These are phyloP conservation scores for Thinocorus orbignyianus DNA, from an alignment of 2,113 vertebrate genomes.

Conservation along the genomic window DNA sequence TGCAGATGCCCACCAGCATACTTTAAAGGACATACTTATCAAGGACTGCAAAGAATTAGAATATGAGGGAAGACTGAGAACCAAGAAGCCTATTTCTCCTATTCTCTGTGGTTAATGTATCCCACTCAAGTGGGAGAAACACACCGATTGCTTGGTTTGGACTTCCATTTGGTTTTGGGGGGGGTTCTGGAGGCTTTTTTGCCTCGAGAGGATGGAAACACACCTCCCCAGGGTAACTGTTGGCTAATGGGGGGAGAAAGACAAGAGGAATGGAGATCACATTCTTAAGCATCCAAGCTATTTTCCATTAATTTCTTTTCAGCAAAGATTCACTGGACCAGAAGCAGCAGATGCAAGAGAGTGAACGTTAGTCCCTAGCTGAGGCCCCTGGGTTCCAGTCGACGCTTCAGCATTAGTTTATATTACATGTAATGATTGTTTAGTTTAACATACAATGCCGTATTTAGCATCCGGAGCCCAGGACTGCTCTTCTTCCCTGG, in stretches of 20 bases:
- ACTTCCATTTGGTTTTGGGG: background rate
- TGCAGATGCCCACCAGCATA: background rate
- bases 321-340: background rate
- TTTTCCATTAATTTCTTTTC: background rate
- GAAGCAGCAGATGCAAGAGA: background rate
- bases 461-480: background rate
- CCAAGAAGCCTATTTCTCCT: background rate
- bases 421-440: background rate
- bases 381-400: slow-evolving; percentile 9
- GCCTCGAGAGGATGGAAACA: background rate
- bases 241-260: background rate
- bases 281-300: background rate
- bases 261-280: background rate
- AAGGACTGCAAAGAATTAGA: background rate
- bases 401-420: slow-evolving; percentile 32
- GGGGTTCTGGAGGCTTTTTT: background rate
- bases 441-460: background rate
- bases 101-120: background rate
- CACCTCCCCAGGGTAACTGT: background rate
- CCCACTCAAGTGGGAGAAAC: background rate
- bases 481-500: background rate
- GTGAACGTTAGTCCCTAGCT: background rate
- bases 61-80: background rate
- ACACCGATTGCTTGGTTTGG: background rate
- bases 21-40: background rate